Base-by-base conservation (phyloP, 2,888 invertebrate species). In the Balanococcus diminutus region DNA sequence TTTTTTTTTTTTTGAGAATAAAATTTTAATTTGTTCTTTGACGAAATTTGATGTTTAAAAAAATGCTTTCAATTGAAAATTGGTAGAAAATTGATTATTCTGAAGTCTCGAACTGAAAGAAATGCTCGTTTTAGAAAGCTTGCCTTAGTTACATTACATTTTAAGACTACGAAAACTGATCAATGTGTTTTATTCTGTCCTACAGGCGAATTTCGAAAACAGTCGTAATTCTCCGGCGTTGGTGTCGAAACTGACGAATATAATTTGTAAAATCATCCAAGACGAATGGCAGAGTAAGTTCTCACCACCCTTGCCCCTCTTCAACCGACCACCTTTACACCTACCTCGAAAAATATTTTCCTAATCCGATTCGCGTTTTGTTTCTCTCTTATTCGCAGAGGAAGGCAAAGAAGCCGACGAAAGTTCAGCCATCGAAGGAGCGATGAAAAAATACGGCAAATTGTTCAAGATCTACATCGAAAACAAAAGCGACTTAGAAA, bases 391-490 rank as follows among this genome's bases (percentile, higher is more conserved):
- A 31, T n/a, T 31, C 36, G 8, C 32, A 67, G 32, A 32, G n/a
- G 25, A 25, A 61, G 8, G 25, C 19, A 31, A 61, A 14, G 8
- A 25, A 39, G 67, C 25, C 6, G 39, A 67, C 16, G 67, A 67
- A 3, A 32, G 61, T 5, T 0, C 5, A 39, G 28, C 61, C 16
- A 6, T 36, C 36, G 75, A 85, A 28, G 75, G 16, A 2, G 19
- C 75, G 31, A 75, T 31, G n/a, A 51, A 85, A 75, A 85, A 85
- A 31, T 85, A 31, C 32, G 14, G 4, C 11, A 79, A n/a, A 28
- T 51, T 46, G 14, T 85, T 85, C n/a, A 85, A 85, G 19, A 75
- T 67, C 11, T 85, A 85, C 46, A 75, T 85, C 28, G 85, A 85
- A 79, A 85, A 85, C n/a, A 72, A 85, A 75, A 75, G 75, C 39